phyloP scores from a whole-genome alignment of 2,888 invertebrate species.

The Prosapia bicincta region DNA sequence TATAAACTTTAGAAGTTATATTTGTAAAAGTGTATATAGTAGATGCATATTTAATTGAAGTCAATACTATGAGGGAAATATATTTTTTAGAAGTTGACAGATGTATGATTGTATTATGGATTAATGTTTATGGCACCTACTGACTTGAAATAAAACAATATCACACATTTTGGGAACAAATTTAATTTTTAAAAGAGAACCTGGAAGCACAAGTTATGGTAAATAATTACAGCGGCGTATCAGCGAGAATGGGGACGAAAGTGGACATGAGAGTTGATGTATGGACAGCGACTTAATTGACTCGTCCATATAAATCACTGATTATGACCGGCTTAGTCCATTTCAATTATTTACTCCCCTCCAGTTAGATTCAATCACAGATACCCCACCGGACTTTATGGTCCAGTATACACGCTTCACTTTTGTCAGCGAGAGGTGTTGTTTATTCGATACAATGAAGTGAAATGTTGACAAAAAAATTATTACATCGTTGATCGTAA shows the following conservation, averaged over 20 bases:
- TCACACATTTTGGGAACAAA: no score
- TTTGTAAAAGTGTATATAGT: no score
- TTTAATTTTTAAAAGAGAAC: no score
- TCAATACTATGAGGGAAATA: no score
- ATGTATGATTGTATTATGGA: no score
- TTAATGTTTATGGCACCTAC: no score
- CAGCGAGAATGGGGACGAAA: slow-evolving; percentile 1
- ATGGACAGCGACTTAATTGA: slow-evolving; percentile 17
- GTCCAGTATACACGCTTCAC: slow-evolving; percentile 1
- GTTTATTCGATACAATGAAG: slow-evolving; percentile 16
- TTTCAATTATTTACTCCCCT: slow-evolving; percentile 23
- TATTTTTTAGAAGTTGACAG: no score
- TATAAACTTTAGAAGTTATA: no score
- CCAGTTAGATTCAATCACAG: slow-evolving; percentile 12
- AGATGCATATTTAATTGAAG: no score
- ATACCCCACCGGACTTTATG: slow-evolving; percentile 3
- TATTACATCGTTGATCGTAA: slow-evolving; percentile 11
- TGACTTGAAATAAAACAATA: no score
- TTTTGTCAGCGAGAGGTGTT: not conserved
- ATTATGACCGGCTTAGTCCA: slow-evolving; percentile 13
- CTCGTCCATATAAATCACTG: slow-evolving; percentile 24
- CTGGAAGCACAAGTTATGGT: not conserved
- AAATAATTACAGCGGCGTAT: not conserved
- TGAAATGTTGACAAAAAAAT: slow-evolving; percentile 4
- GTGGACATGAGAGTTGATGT: not conserved